Evolutionary conservation across 2,888 invertebrate genomes (phyloP), one percentile per base, ranked within the genome.

Genomic region (Hylaea fasciaria): DNA sequence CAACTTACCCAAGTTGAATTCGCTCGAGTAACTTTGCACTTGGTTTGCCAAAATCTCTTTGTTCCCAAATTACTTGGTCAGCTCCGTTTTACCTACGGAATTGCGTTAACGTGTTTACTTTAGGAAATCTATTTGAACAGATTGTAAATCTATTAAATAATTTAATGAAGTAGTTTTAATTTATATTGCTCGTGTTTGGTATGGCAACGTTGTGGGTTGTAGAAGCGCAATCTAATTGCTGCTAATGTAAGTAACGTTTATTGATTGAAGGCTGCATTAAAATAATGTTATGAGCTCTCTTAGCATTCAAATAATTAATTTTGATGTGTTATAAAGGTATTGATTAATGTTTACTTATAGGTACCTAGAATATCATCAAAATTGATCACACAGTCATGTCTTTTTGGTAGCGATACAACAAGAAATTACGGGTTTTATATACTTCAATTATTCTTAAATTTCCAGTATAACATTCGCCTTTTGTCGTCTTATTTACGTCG

Each of bases 61-160:
- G 64, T 64, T 64, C 52, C 16, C 57, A 55, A 61, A 64, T 57
- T 51, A 60, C 57, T 64, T 61, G 61, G 64, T 64, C 56, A 64
- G 59, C 49, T 49, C 40, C 47, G 41, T 54, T 55, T 48, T 55
- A 58, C 55, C 47, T 57, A 63, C 55, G 48, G 43, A 54, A 58
- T 58, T 62, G 47, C 44, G 52, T 49, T 56, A 55, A 62, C 52
- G 28, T 56, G 57, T 52, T 62, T 62, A 50, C 57, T 49, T 52
- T 45, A 53, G 53, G 40, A 57, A 62, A 57, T 60, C 55, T 60
- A 55, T 60, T 55, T 60, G 53, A 59, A 54, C 48, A 54, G 48
- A 53, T 53, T 54, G 59, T 49, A 44, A 53, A 54, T 16, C 59
- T 54, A 53, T 58, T 58, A 52, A 52, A 48, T 48, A 44, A 47